Evolutionary conservation across 2,888 invertebrate genomes (phyloP), one percentile per base, ranked within the genome.

Genomic region (Clostera curtula): DNA sequence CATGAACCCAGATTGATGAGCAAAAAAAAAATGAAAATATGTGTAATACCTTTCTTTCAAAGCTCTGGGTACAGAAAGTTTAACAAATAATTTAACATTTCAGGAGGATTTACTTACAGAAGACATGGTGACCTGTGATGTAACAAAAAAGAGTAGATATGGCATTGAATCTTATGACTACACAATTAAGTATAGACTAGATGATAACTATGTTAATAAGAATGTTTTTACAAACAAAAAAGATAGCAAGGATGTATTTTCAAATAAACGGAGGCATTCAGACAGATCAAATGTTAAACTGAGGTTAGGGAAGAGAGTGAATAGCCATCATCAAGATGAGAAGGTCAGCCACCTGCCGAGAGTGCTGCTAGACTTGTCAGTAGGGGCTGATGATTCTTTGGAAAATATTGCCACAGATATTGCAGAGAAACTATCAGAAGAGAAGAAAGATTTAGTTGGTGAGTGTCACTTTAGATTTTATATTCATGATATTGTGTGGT

Each of bases 91-190:
- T 10, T 17, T 10, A 2, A 12, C 4, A 29, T 77, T 79, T n/a
- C 89, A 93, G 76, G 94, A 95, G 61, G 93, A 94, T 44, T 85
- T 91, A 0, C 70, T 95, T 26, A 90, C 91, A 12, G 91, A 93
- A 59, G 90, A 92, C 48, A 86, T 95, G 75, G 88, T 89, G 6
- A 88, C 88, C 19, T 93, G 93, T 70, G 92, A 91, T 67, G 93
- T 95, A 5, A 88, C 89, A 73, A 69, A 88, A 80, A 54, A 86
- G 73, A 61, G 87, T 76, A 60, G 86, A 85, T 65, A 90, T 87
- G 76, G 90, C 61, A 90, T 93, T 25, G 93, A 94, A 71, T 90
- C 89, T 64, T 93, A 94, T 70, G 90, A 92, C 69, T 90, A 89
- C 63, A 87, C 87, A 18, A 69, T 87, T 46, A 87, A 86, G 50